phyloP scores from a whole-genome alignment of 2,113 vertebrate species.

The Pterocles gutturalis region DNA sequence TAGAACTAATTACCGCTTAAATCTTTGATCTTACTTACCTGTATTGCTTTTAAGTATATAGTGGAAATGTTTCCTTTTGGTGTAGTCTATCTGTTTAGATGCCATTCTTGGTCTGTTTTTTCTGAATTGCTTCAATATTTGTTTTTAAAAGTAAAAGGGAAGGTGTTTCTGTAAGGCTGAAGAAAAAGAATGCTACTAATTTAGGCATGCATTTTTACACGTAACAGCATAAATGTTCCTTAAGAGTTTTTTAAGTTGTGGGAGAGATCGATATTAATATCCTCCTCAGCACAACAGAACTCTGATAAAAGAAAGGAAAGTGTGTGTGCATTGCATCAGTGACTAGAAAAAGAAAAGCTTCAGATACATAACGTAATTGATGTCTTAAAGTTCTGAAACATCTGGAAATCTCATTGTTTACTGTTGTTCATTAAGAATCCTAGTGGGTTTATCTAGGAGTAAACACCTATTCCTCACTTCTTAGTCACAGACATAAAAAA shows the following conservation, averaged over 20 bases:
- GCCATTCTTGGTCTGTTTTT: not conserved
- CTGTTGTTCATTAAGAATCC: not conserved
- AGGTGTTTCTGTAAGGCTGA: not conserved
- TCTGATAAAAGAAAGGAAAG: not conserved
- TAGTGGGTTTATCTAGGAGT: not conserved
- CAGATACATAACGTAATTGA: slow-evolving; percentile 40
- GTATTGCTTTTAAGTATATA: slow-evolving; percentile 12
- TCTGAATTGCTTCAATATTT: not conserved
- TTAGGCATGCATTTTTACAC: slow-evolving; percentile 27
- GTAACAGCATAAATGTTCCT: not conserved
- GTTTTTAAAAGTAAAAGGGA: not conserved
- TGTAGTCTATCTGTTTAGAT: not conserved
- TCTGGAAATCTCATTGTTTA: slow-evolving; percentile 2
- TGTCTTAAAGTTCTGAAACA: slow-evolving; percentile 29
- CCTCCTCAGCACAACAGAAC: not conserved
- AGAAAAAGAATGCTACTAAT: not conserved
- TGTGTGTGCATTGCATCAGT: not conserved
- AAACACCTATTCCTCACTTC: not conserved
- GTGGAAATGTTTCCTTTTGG: not conserved
- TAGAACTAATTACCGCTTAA: slow-evolving; percentile 60
- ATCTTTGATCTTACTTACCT: slow-evolving; percentile 48
- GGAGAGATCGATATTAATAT: not conserved
- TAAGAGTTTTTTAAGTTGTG: not conserved
- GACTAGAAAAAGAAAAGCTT: slow-evolving; percentile 31
- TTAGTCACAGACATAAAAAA: not conserved